phyloP scores from a whole-genome alignment of 2,888 invertebrate genomes.

The Drosophila colorata region DNA sequence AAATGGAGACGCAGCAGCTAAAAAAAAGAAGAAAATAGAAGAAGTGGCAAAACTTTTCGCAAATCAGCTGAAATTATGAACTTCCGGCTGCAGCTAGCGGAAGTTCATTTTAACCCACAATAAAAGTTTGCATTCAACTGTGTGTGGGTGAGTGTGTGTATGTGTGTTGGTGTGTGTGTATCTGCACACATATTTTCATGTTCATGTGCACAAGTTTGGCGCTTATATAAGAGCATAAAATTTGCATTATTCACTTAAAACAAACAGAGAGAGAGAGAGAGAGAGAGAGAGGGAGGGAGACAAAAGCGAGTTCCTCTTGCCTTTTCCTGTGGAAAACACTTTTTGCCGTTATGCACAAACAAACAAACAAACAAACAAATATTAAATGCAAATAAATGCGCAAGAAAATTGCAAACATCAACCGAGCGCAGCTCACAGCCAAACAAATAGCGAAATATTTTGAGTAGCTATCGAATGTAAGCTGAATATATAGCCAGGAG shows the following conservation, averaged over 20 bases:
- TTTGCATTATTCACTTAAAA: constrained; percentile 81
- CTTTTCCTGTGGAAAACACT: constrained; percentile 64
- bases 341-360: constrained; percentile 59
- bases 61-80: constrained; percentile 82
- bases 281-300: constrained; percentile 25
- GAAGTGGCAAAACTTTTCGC: constrained; percentile 68
- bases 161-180: constrained; percentile 26
- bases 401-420: constrained; percentile 65
- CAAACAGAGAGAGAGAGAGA: constrained; percentile 59
- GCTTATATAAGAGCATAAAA: constrained; percentile 78
- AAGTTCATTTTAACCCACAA: constrained; percentile 82
- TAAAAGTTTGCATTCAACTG: constrained; percentile 75
- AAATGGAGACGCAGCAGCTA: constrained; percentile 25
- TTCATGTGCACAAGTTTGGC: constrained; percentile 80
- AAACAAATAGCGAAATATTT: constrained; percentile 49
- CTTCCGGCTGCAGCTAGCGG: constrained; percentile 77
- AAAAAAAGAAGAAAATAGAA: constrained; percentile 32
- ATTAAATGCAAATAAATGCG: constrained; percentile 79
- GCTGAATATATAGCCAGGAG: constrained; percentile 28
- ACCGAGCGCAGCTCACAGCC: constrained; percentile 38
- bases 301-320: constrained; percentile 48
- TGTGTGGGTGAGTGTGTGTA: constrained; percentile 14
- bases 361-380: constrained; percentile 70
- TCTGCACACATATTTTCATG: constrained; percentile 58
- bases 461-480: constrained; percentile 53